Evolutionary conservation across 1,140 invertebrate species (phyloP), one percentile per base, ranked within the genome.

Genomic region (Cotesia chilonis): DNA sequence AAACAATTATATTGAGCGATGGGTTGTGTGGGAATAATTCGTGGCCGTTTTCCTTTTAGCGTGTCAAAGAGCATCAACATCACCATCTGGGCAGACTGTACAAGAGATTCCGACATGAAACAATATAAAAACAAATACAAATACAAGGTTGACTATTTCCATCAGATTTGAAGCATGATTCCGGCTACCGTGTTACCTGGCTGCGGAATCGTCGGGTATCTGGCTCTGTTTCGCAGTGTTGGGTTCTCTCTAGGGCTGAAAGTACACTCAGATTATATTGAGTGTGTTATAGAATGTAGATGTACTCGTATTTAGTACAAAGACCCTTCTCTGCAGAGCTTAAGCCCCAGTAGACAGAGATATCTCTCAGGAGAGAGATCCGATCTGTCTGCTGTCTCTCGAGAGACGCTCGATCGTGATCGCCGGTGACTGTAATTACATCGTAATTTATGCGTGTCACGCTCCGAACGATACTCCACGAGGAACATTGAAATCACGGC

Each of bases 381-480:
- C n/a, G 74, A 75, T 72, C 74, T 72, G 73, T 71, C 61, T 57
- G 72, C 70, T 65, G 68, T 72, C 57, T 64, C 65, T 66, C 47
- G 64, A 74, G 72, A 66, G 55, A 68, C 60, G 70, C 71, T 61
- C 75, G 79, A 83, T 84, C 80, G 79, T 78, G 83, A 85, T 84
- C 82, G 75, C 76, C 80, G 72, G 73, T 79, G 61, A 81, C 82
- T 85, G 82, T 84, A 84, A 84, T 85, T 85, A 85, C 82, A 81
- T 83, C 83, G 83, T 85, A 83, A 83, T 85, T 85, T 84, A 85
- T 84, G 82, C 82, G 82, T 82, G 81, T 83, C 81, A 83, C 81
- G 81, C 66, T 55, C 55, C 20, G 47, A 70, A 38, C 68, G 72
- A 74, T 74, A 66, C 52, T 28, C 28, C 28, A 28, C 28, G 28